Evolutionary conservation across 2,797 vertebrate genomes (phyloP), one percentile per base, ranked within the genome.

Genomic region (Alauda arvensis): DNA sequence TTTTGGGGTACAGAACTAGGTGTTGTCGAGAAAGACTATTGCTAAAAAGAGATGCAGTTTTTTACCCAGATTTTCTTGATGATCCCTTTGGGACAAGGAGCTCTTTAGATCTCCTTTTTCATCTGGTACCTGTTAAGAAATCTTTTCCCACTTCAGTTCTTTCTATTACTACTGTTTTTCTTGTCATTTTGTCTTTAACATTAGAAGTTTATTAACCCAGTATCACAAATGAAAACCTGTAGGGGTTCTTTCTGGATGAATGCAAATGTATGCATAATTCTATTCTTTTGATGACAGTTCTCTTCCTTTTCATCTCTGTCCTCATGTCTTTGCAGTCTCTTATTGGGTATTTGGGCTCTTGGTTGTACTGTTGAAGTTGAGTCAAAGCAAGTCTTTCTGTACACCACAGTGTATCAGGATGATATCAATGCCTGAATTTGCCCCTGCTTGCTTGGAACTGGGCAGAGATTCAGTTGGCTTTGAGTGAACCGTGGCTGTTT

Each of bases 401-500:
- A 21, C 31, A 43, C 28, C 26, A 49, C 31, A 37, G 51, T 7
- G 7, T 48, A 48, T 75, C 77, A 62, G 60, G 69, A 78, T 79
- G 33, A n/a, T 80, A 53, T 4, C n/a, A 81, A 59, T 77, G 39
- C 23, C 62, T 87, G 69, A 51, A 55, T 67, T 90, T 93, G 45
- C 65, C 88, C 66, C 46, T 78, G 53, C 70, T 85, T 77, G 21
- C 63, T 85, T 87, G 43, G 57, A 83, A 74, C 60, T 87, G 84
- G 84, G 76, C 82, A 87, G 56, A 78, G 66, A 65, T 89, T 92
- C 88, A 77, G 43, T 70, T 95, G 91, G 80, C 90, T 92, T 71
- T 77, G 39, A 46, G 26, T 31, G 34, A 83, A 39, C 51, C 39
- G 75, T 34, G 45, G 29, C 89, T 86, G 62, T 53, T 91, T 83